Evolutionary conservation across 2,113 vertebrate genomes (phyloP).

Genomic region (Anser brachyrhynchus): DNA sequence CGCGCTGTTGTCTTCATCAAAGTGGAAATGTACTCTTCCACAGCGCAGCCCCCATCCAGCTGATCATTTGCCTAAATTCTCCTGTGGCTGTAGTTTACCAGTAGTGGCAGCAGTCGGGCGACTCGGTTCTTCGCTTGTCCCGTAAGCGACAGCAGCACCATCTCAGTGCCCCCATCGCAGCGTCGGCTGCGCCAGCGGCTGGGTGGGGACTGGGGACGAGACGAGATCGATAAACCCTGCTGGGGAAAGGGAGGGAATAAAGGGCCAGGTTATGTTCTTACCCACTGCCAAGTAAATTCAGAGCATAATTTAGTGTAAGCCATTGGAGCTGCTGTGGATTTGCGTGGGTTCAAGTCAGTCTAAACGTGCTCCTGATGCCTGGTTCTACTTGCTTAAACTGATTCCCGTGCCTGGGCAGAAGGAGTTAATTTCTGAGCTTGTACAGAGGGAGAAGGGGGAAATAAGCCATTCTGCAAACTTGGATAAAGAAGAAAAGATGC

Average conservation of each 20-base stretch:
- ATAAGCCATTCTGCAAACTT: conserved; percentile 22
- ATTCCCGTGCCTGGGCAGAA: neutral
- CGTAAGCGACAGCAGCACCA: neutral
- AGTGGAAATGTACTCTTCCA: neutral
- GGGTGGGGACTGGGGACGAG: neutral
- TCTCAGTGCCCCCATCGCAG: neutral
- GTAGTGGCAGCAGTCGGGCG: neutral
- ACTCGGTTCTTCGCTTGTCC: neutral
- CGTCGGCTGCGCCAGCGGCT: neutral
- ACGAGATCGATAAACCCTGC: neutral
- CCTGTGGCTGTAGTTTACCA: neutral
- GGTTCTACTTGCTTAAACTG: neutral
- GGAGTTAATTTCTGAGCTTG: neutral
- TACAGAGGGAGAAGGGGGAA: neutral
- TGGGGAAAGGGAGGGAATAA: neutral
- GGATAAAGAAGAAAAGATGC: conserved; percentile 36
- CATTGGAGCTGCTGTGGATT: neutral
- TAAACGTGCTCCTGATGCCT: neutral
- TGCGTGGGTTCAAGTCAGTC: neutral
- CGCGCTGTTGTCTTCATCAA: neutral
- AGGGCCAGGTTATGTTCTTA: neutral
- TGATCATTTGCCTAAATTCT: neutral
- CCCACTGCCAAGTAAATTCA: neutral
- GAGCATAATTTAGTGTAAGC: neutral
- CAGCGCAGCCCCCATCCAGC: neutral